Base-by-base conservation (phyloP, 2,113 vertebrate species). In the Oxyura jamaicensis region DNA sequence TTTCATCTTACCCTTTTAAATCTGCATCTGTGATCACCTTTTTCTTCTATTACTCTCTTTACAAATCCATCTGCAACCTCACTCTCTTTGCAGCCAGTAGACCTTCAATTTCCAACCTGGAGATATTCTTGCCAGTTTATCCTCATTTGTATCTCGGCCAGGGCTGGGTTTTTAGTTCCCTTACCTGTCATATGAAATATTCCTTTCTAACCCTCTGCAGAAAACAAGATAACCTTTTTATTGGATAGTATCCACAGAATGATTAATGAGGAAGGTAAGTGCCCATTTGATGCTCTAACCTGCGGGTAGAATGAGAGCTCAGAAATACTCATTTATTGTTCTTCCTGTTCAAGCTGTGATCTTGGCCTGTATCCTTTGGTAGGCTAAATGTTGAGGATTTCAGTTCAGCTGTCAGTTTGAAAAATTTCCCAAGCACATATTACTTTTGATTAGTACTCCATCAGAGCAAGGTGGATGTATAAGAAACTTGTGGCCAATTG, bases 221-320 rank as follows among this genome's bases (percentile, higher is more conserved):
- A 83, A 96, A 85, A 53, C 53, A 73, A 71, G 44, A 50, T 69
- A 83, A 25, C 26, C 19, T 65, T 84, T 96, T 83, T 91, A 73
- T 85, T 94, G 71, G 71, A 50, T 65, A 62, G 12, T 86, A 39
- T 75, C 83, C 77, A 48, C 22, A 33, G 46, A 92, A n/a, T 83
- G 66, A 91, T 95, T 87, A 92, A 97, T 92, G 94, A 90, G 71
- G 62, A 50, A 93, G 76, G 41, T 66, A 68, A 93, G 66, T 81
- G 60, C 62, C 88, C 65, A 59, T 87, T 93, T 72, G 62, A 94
- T 90, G 55, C 66, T 87, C 44, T 73, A 91, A 76, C 8, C 50
- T 3, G 5, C 63, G 79, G 62, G 79, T 75, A 88, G 73, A 86
- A 63, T 71, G 77, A 88, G 46, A 90, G 55, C 79, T 93, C 59